A percentile compares a stretch with the other conserved stretches of the same genome.
phyloP scores from a whole-genome alignment of 2,113 vertebrate genomes.

The Mustela lutreola region DNA sequence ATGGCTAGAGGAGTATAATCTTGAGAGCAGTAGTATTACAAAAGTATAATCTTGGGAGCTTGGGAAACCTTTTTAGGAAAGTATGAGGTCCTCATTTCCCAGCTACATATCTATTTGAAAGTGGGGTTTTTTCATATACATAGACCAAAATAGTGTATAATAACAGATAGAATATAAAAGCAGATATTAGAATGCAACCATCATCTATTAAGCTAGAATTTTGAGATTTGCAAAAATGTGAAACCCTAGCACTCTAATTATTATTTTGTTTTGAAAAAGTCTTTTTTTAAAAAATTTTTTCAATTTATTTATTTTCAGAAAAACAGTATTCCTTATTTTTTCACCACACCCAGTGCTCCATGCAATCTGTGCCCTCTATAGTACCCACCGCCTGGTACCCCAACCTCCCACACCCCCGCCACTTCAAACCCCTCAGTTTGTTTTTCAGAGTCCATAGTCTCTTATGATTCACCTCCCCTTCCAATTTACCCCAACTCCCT shows the following conservation, averaged over 20 bases:
- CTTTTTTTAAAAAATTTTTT: background rate
- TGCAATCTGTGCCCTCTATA: no score
- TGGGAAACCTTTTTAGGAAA: background rate
- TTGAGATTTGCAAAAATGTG: background rate
- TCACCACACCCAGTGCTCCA: no score
- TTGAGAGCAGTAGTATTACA: background rate
- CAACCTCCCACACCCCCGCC: no score
- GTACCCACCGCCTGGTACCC: no score
- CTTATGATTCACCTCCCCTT: no score
- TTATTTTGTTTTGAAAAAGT: background rate
- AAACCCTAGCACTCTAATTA: background rate
- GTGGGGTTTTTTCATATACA: conserved; percentile 19
- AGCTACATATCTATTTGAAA: background rate
- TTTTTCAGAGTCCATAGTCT: no score
- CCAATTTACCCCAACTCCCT: no score
- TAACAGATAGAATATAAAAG: background rate
- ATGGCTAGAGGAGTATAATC: background rate
- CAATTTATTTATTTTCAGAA: no score
- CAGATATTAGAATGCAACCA: background rate
- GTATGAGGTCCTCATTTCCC: background rate
- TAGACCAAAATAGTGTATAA: background rate
- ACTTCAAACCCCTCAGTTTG: no score
- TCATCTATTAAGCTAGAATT: background rate
- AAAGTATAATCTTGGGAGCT: background rate
- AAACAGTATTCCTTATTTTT: no score